phyloP scores from a whole-genome alignment of 2,113 vertebrate genomes.

The Glaucomys volans region DNA sequence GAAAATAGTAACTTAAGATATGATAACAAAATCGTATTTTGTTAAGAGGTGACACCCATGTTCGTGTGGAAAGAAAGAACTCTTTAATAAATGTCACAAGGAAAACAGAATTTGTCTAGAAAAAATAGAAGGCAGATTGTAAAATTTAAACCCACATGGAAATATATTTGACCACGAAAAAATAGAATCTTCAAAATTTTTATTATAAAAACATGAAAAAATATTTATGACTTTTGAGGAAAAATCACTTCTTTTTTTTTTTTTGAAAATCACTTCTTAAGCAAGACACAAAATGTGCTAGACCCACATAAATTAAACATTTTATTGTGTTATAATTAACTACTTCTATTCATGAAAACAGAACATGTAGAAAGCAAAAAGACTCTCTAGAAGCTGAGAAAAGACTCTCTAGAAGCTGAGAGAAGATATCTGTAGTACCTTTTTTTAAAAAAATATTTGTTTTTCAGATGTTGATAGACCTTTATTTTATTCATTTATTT shows the following conservation, averaged over 20 bases:
- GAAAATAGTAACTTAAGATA: neutral
- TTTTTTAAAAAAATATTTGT: too few relatives aligned
- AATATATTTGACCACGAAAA: neutral
- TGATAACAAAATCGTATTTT: neutral
- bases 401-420: neutral
- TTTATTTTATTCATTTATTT: too few relatives aligned
- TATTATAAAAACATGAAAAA: neutral
- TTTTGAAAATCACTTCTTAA: slow-evolving; percentile 7
- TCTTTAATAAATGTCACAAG: neutral
- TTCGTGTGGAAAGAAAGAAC: neutral
- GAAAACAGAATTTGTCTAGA: neutral
- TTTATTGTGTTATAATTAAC: neutral
- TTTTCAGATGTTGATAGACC: too few relatives aligned
- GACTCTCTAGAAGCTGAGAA: neutral
- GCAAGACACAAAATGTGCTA: neutral
- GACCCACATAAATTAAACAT: neutral
- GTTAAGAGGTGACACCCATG: neutral
- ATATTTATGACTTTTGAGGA: neutral
- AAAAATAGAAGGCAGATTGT: neutral
- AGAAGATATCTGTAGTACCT: neutral
- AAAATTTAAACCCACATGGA: neutral
- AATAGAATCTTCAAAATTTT: neutral
- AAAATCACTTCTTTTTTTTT: too few relatives aligned
- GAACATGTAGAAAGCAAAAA: neutral
- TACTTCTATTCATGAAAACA: neutral